Evolutionary conservation across 1,140 invertebrate species (phyloP).

Genomic region (Platorchestia sp.): DNA sequence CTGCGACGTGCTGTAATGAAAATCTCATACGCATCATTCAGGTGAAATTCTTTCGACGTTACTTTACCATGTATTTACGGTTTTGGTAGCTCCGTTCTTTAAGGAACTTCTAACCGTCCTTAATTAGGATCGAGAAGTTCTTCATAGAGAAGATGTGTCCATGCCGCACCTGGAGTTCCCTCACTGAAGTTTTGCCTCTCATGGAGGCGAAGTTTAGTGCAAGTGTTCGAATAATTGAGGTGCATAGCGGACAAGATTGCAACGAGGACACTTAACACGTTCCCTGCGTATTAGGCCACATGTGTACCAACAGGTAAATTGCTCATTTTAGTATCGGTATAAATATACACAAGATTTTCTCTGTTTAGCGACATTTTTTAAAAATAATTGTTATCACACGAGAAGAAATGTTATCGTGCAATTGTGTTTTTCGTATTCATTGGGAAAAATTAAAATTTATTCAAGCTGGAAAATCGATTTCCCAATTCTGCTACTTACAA

Average conservation of each 20-base stretch:
- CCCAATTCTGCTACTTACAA: too few relatives aligned
- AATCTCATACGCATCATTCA: background rate
- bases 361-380: too few relatives aligned
- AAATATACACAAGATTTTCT: too few relatives aligned
- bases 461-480: too few relatives aligned
- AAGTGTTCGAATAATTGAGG: background rate
- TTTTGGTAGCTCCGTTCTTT: background rate
- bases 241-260: background rate
- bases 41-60: background rate
- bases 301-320: too few relatives aligned
- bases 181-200: background rate
- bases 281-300: too few relatives aligned
- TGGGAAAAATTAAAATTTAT: too few relatives aligned
- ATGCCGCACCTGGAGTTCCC: background rate
- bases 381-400: too few relatives aligned
- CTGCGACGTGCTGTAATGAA: background rate
- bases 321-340: too few relatives aligned
- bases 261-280: background rate
- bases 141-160: background rate
- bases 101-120: background rate
- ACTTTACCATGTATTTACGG: background rate
- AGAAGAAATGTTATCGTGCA: too few relatives aligned
- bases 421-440: too few relatives aligned
- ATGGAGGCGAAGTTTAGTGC: background rate
- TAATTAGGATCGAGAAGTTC: background rate